These are phyloP conservation scores for Apamea epomidion DNA, from an alignment of 2,888 invertebrate species.

Conservation along the genomic window DNA sequence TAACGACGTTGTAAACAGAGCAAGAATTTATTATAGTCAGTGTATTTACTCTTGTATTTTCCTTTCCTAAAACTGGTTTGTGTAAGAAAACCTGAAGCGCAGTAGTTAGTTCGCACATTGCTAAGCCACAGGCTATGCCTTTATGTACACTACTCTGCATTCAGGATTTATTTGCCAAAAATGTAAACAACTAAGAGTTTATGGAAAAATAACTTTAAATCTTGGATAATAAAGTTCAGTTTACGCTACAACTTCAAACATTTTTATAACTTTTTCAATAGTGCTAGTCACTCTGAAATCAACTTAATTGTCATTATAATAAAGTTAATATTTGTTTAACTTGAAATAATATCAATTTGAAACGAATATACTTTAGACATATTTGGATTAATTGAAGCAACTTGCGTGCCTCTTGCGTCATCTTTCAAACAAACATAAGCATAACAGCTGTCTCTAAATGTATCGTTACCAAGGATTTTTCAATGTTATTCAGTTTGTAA, in stretches of 20 bases:
- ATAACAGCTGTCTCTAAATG: slow-evolving; percentile 4
- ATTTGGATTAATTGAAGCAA: slow-evolving; percentile 13
- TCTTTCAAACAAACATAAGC: slow-evolving; percentile 1
- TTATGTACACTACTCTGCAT: background rate
- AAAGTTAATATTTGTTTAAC: no score
- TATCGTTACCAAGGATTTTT: slow-evolving; percentile 18
- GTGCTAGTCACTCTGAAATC: no score
- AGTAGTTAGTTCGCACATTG: background rate
- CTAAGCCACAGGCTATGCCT: background rate
- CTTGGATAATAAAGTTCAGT: no score
- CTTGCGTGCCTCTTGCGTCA: slow-evolving; percentile 21
- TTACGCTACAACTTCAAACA: no score
- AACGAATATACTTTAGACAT: background rate
- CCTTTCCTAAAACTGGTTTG: slow-evolving; percentile 40
- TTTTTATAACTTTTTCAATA: no score
- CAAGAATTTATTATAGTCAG: slow-evolving; percentile 26
- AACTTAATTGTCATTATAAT: no score
- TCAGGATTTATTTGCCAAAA: no score
- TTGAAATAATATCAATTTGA: no score
- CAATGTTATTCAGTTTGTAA: slow-evolving; percentile 14
- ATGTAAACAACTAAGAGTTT: no score
- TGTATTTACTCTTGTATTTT: slow-evolving; percentile 25
- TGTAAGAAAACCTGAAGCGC: slow-evolving; percentile 12
- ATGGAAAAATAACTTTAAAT: no score
- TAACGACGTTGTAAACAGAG: slow-evolving; percentile 41